These are phyloP conservation scores for Drosophila prolongata DNA, from an alignment of 2,888 invertebrate species.

Conservation along the genomic window DNA sequence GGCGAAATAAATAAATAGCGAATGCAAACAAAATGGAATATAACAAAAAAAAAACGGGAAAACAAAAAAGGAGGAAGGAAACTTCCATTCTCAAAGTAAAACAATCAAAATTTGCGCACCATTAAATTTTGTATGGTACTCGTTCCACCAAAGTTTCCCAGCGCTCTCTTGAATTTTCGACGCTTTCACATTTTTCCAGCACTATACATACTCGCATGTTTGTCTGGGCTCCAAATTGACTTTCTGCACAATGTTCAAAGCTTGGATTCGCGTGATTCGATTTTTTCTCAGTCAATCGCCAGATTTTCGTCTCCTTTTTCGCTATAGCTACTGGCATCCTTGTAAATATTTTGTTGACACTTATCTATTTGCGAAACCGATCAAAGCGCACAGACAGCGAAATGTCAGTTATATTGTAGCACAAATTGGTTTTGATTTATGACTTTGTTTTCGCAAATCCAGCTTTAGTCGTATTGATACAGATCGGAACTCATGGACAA, in stretches of 20 bases:
- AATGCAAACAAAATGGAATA: constrained; percentile 42
- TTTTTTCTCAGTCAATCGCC: constrained; percentile 16
- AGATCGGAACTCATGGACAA: not conserved
- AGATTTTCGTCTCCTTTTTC: constrained; percentile 18
- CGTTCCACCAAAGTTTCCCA: constrained; percentile 53
- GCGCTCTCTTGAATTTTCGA: constrained; percentile 17
- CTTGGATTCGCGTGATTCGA: constrained; percentile 44
- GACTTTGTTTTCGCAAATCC: constrained; percentile 38
- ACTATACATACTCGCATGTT: not conserved
- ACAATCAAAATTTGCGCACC: constrained; percentile 76
- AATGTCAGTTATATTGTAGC: constrained; percentile 56
- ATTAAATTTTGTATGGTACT: constrained; percentile 71
- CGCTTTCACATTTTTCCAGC: constrained; percentile 21
- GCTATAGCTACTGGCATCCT: constrained; percentile 32
- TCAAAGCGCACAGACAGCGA: constrained; percentile 35
- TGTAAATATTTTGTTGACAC: constrained; percentile 61
- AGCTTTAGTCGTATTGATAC: not conserved
- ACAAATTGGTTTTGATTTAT: constrained; percentile 59
- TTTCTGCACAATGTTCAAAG: constrained; percentile 41
- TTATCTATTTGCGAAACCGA: constrained; percentile 46
- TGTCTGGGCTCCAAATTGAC: constrained; percentile 39
- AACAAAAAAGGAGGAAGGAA: constrained; percentile 25
- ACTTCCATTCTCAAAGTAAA: constrained; percentile 53
- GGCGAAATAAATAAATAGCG: constrained; percentile 51
- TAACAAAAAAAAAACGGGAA: constrained; percentile 2